A percentile compares a stretch with the other conserved stretches of the same genome.
These are phyloP conservation scores for Drosophila ananassae DNA, from an alignment of 1,140 invertebrate species.

Conservation along the genomic window DNA sequence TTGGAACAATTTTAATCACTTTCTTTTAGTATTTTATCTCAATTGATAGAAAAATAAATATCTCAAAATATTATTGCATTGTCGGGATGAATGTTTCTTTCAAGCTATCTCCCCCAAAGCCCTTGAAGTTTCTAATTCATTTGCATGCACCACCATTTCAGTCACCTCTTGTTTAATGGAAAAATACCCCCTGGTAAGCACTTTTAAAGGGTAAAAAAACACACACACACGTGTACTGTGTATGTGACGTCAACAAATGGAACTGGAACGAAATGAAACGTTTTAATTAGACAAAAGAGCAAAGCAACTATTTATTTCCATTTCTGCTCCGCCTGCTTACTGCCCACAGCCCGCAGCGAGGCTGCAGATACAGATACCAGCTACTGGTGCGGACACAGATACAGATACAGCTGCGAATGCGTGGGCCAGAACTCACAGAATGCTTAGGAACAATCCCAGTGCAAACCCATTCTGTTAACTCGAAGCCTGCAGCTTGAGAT, in stretches of 20 bases:
- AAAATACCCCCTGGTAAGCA: background rate
- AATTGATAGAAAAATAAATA: too few species aligned
- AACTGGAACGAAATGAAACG: slow-evolving; percentile 63
- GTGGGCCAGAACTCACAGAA: slow-evolving; percentile 6
- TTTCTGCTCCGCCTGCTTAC: slow-evolving; percentile 50
- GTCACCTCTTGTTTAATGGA: background rate
- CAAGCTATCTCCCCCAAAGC: too few species aligned
- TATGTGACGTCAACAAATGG: slow-evolving; percentile 64
- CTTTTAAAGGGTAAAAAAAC: background rate
- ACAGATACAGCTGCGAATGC: slow-evolving; percentile 1
- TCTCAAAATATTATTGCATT: too few species aligned
- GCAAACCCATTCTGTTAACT: slow-evolving; percentile 11
- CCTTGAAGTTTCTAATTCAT: background rate
- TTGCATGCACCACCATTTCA: background rate
- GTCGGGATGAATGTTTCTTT: too few species aligned
- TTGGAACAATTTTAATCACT: too few species aligned
- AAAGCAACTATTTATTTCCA: slow-evolving; percentile 79
- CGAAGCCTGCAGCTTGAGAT: slow-evolving; percentile 27
- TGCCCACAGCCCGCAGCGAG: slow-evolving; percentile 40
- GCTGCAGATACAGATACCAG: slow-evolving; percentile 34
- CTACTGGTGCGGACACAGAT: slow-evolving; percentile 13
- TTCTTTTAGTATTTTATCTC: too few species aligned
- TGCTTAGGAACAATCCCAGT: slow-evolving; percentile 26
- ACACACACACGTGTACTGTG: slow-evolving; percentile 22
- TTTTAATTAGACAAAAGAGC: slow-evolving; percentile 80